Percentiles rank a stretch among this genome's conserved stretches.
Conservation (phyloP, 2,113 vertebrate species). For the Martes martes region DNA sequence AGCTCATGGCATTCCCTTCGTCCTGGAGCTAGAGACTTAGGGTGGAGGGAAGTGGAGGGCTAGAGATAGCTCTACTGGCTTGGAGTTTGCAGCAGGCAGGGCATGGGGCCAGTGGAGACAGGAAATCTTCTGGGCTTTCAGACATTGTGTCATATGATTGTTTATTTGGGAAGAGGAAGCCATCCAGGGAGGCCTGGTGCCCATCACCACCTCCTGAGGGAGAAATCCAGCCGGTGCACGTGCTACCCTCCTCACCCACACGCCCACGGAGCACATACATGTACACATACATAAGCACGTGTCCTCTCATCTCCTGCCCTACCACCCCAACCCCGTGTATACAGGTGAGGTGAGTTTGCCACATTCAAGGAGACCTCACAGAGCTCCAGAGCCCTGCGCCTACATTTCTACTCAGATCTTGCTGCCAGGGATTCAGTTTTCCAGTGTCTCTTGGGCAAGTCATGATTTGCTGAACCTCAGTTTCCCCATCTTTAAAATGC, state of each 20-base stretch:
- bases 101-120: slow-evolving; percentile 38
- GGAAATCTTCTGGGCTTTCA: slow-evolving; percentile 64
- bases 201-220: background rate
- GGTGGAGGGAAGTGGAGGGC: background rate
- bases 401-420: background rate
- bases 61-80: background rate
- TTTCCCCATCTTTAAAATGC: slow-evolving; percentile 23
- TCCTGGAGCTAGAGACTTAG: background rate
- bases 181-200: slow-evolving; percentile 18
- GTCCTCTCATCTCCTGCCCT: too few species aligned
- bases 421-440: background rate
- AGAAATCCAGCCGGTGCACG: background rate
- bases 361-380: background rate
- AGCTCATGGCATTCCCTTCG: slow-evolving; percentile 36
- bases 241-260: background rate
- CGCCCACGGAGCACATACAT: fast-evolving
- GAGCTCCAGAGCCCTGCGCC: background rate
- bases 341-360: background rate
- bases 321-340: fast-evolving
- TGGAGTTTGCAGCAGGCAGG: slow-evolving; percentile 38
- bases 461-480: background rate
- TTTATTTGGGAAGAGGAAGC: slow-evolving; percentile 62
- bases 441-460: background rate
- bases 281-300: fast-evolving
- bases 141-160: slow-evolving; percentile 71